These are phyloP conservation scores for Pristionchus pacificus DNA, from an alignment of 1,140 invertebrate species.

Conservation along the genomic window DNA sequence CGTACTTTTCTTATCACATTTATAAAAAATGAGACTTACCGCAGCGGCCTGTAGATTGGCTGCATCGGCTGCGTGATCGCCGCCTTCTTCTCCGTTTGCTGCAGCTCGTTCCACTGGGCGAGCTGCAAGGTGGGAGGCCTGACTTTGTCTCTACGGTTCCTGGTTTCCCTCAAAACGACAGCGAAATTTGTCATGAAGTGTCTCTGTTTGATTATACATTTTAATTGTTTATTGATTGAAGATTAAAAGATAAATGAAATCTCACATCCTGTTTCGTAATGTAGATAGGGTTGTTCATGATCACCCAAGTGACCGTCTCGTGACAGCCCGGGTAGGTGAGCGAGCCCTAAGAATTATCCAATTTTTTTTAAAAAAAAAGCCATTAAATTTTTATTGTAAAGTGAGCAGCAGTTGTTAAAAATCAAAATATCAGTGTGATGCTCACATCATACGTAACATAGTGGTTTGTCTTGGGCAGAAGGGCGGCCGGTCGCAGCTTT, in stretches of 20 bases:
- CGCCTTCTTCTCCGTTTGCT: constrained; percentile 76
- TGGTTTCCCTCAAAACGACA: background rate
- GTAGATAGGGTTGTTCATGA: constrained; percentile 92
- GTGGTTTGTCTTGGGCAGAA: constrained; percentile 79
- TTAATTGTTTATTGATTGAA: no score
- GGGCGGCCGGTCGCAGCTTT: constrained; percentile 62
- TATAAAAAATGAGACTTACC: no score
- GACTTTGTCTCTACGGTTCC: background rate
- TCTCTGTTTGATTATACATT: no score
- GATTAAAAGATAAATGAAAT: background rate
- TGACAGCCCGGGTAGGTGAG: constrained; percentile 76
- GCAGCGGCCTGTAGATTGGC: constrained; percentile 87
- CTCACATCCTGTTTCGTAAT: constrained; percentile 53
- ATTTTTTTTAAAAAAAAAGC: background rate
- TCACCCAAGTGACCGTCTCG: constrained; percentile 76
- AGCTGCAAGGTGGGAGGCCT: constrained; percentile 65
- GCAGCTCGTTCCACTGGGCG: constrained; percentile 76
- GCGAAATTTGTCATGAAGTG: background rate
- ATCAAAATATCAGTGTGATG: background rate
- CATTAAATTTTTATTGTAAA: no score
- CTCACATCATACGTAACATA: constrained; percentile 85
- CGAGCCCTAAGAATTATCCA: constrained; percentile 66
- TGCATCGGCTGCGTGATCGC: constrained; percentile 79
- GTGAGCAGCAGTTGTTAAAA: no score
- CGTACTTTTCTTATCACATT: no score